phyloP scores from a whole-genome alignment of 2,797 vertebrate species.

The Sarcophilus harrisii region DNA sequence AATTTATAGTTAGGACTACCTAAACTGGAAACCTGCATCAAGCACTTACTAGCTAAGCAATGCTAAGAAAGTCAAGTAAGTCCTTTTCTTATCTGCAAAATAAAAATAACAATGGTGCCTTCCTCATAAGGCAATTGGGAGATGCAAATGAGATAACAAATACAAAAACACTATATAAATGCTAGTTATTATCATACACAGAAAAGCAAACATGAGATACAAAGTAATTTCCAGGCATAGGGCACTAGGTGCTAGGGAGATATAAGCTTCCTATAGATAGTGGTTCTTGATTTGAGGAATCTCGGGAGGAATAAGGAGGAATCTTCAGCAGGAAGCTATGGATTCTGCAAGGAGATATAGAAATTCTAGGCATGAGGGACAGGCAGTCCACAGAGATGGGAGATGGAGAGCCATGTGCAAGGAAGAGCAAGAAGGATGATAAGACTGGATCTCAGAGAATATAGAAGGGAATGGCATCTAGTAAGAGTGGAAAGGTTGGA shows the following conservation, averaged over 20 bases:
- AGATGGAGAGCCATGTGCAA: not conserved
- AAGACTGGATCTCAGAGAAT: not conserved
- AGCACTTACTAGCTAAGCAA: too few relatives aligned
- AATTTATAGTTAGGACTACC: too few relatives aligned
- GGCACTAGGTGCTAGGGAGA: not conserved
- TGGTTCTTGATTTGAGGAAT: not conserved
- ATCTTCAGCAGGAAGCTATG: not conserved
- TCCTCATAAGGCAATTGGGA: not conserved
- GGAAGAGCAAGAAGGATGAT: not conserved
- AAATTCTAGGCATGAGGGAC: not conserved
- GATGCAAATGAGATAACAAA: not conserved
- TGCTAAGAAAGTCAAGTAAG: too few relatives aligned
- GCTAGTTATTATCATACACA: not conserved
- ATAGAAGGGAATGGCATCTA: not conserved
- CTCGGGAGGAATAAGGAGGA: too few relatives aligned
- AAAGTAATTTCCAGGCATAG: not conserved
- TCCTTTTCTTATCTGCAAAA: too few relatives aligned
- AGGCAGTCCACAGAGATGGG: not conserved
- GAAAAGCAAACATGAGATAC: not conserved
- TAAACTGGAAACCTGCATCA: too few relatives aligned
- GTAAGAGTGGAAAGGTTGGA: not conserved
- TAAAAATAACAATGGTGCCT: not conserved
- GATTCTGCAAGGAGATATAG: not conserved
- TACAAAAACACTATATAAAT: not conserved
- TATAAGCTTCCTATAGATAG: not conserved